Percentiles rank a stretch among this genome's conserved stretches.
phyloP scores from a whole-genome alignment of 2,113 vertebrate genomes.

The Passer montanus region DNA sequence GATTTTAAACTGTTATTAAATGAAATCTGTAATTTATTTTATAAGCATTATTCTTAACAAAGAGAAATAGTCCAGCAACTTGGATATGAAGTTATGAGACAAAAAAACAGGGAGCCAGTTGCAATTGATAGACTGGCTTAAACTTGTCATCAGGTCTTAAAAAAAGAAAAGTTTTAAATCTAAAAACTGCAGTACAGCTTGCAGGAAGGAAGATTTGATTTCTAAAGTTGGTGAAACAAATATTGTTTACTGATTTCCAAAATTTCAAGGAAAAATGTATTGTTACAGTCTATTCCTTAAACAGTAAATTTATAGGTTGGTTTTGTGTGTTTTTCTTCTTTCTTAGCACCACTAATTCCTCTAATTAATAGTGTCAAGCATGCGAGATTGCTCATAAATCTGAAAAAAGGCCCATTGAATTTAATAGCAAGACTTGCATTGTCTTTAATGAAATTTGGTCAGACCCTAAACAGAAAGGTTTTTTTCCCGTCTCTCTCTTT shows the following conservation, averaged over 20 bases:
- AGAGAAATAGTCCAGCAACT: not conserved
- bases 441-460: not conserved
- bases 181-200: not conserved
- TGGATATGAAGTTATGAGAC: not conserved
- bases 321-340: not conserved
- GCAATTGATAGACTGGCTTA: not conserved
- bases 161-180: not conserved
- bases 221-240: not conserved
- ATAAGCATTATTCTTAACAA: not conserved
- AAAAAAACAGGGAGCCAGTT: not conserved
- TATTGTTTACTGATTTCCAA: not conserved
- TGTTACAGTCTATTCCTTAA: not conserved
- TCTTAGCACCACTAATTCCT: not conserved
- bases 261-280: not conserved
- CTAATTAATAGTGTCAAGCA: conserved; percentile 18
- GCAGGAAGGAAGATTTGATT: not conserved
- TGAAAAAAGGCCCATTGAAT: not conserved
- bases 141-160: not conserved
- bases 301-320: not conserved
- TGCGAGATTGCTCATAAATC: not conserved
- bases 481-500: rapidly evolving
- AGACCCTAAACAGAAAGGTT: not conserved
- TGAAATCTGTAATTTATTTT: not conserved
- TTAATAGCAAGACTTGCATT: not conserved
- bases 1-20: not conserved